Evolutionary conservation across 2,797 vertebrate genomes (phyloP).

Genomic region (Oreochromis grahami): DNA sequence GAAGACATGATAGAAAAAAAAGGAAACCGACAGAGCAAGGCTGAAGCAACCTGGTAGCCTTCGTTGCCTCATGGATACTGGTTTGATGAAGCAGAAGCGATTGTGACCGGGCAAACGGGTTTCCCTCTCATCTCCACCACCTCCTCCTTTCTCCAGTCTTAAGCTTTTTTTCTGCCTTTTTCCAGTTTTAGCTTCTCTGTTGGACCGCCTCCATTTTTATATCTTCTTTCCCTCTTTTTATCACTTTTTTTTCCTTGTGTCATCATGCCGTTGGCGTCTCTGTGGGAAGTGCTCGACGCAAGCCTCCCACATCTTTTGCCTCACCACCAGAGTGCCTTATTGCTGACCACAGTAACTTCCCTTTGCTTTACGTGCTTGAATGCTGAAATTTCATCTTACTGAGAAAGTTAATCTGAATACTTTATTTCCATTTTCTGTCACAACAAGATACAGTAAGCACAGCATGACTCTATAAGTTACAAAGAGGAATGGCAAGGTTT

Average conservation of each 20-base stretch:
- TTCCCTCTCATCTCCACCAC: background rate
- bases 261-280: constrained; percentile 31
- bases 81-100: background rate
- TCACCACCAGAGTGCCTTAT: constrained; percentile 7
- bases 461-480: background rate
- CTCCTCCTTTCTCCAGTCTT: background rate
- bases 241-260: constrained; percentile 12
- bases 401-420: background rate
- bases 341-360: constrained; percentile 33
- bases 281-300: background rate
- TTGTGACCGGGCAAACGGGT: background rate
- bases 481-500: background rate
- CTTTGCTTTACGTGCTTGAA: background rate
- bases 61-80: background rate
- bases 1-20: constrained; percentile 14
- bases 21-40: constrained; percentile 10
- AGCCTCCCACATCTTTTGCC: constrained; percentile 11
- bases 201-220: background rate
- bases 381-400: background rate
- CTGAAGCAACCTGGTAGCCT: constrained; percentile 27
- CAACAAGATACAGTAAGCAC: background rate
- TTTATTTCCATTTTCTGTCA: background rate
- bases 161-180: background rate
- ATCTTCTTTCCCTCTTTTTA: background rate
- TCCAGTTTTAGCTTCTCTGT: constrained; percentile 18